A percentile compares a stretch with the other conserved stretches of the same genome.
Conservation (phyloP, 2,113 vertebrate genomes). For the Pollimyrus isidori region DNA sequence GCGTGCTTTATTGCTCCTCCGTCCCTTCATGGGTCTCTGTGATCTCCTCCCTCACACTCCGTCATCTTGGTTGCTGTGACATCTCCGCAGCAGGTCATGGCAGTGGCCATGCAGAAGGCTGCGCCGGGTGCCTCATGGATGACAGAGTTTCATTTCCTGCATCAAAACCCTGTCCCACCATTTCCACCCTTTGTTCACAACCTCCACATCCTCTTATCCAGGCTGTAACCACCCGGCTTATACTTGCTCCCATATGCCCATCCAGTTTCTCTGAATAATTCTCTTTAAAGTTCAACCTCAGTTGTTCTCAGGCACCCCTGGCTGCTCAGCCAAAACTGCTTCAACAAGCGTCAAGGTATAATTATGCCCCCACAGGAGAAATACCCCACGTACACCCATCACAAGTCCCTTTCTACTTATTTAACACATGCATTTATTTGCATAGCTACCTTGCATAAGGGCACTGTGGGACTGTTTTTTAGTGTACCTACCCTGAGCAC, state of each 20-base stretch:
- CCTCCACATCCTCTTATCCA: background rate
- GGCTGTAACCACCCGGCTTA: background rate
- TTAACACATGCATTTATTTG: background rate
- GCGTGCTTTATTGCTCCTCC: background rate
- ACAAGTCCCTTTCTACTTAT: background rate
- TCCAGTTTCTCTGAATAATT: constrained; percentile 11
- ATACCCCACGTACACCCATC: background rate
- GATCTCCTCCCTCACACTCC: background rate
- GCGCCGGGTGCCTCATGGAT: background rate
- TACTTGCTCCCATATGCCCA: background rate
- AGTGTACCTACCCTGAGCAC: background rate
- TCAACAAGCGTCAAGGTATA: background rate
- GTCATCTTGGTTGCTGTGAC: background rate
- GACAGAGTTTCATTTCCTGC: background rate
- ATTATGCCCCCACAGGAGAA: background rate
- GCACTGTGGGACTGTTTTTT: background rate
- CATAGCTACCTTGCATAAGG: background rate
- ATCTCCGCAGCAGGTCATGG: background rate
- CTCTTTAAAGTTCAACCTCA: constrained; percentile 13
- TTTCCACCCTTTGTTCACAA: background rate
- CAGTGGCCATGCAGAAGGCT: background rate
- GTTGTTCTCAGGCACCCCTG: constrained; percentile 2
- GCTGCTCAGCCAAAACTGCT: background rate
- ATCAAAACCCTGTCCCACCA: background rate
- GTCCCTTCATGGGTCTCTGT: background rate